Conservation (phyloP, 2,888 invertebrate species). For the Phortica okadai region DNA sequence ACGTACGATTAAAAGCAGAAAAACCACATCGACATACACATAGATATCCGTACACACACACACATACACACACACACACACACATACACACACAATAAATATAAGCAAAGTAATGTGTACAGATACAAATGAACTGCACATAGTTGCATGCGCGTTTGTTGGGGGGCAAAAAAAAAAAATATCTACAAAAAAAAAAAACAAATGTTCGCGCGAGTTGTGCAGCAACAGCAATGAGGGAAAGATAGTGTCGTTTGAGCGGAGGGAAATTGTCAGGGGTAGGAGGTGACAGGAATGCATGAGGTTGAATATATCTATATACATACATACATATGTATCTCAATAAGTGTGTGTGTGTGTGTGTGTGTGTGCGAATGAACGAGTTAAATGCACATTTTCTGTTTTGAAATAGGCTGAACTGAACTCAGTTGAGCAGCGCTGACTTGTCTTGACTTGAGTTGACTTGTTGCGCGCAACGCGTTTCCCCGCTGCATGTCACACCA, state of each 20-base stretch:
- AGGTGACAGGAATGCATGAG: slow-evolving; percentile 8
- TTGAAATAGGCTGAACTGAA: slow-evolving; percentile 55
- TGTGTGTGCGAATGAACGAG: slow-evolving; percentile 45
- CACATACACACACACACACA: not conserved
- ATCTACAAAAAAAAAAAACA: not conserved
- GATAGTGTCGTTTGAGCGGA: not conserved
- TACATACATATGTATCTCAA: not conserved
- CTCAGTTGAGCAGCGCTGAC: not conserved
- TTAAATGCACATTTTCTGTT: slow-evolving; percentile 59
- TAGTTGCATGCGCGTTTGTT: slow-evolving; percentile 29
- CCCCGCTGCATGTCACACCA: not conserved
- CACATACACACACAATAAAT: no score
- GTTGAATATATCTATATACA: slow-evolving; percentile 13
- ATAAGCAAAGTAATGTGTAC: not conserved
- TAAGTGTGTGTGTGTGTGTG: not conserved
- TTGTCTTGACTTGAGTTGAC: slow-evolving; percentile 22
- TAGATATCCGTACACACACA: slow-evolving; percentile 39
- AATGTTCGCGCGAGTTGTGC: slow-evolving; percentile 3
- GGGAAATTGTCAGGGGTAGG: not conserved
- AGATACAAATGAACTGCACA: slow-evolving; percentile 18
- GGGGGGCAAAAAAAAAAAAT: slow-evolving; percentile 18
- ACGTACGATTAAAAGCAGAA: slow-evolving; percentile 63
- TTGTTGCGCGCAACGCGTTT: slow-evolving; percentile 12
- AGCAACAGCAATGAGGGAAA: slow-evolving; percentile 1
- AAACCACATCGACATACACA: slow-evolving; percentile 38